phyloP scores from a whole-genome alignment of 2,888 invertebrate genomes.

The Epistrophe eligans region DNA sequence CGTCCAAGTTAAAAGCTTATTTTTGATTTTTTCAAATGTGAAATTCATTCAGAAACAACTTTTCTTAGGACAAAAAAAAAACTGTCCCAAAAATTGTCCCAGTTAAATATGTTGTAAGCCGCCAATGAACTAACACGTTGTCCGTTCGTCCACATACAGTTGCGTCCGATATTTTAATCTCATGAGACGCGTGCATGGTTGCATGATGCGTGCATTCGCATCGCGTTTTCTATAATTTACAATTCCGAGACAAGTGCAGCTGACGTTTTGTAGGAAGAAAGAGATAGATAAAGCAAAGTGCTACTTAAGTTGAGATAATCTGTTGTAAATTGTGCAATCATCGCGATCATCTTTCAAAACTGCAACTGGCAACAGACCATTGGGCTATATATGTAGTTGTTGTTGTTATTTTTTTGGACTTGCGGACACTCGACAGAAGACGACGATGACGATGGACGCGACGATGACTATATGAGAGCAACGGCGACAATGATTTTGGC shows the following conservation, averaged over 20 bases:
- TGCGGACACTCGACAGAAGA: slow-evolving; percentile 77
- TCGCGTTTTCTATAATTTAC: slow-evolving; percentile 53
- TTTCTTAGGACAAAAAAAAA: neutral
- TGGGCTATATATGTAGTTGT: slow-evolving; percentile 37
- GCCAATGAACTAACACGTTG: slow-evolving; percentile 4
- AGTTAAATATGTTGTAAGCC: slow-evolving; percentile 5
- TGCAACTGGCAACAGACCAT: slow-evolving; percentile 7
- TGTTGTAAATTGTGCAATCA: slow-evolving; percentile 75
- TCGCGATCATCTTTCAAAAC: slow-evolving; percentile 72
- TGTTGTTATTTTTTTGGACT: slow-evolving; percentile 52
- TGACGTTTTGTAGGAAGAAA: slow-evolving; percentile 3
- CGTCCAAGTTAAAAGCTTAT: neutral
- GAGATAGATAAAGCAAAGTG: slow-evolving; percentile 60
- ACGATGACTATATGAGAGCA: slow-evolving; percentile 75
- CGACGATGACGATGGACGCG: slow-evolving; percentile 61
- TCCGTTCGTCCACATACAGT: neutral
- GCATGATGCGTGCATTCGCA: slow-evolving; percentile 64
- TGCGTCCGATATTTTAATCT: slow-evolving; percentile 29
- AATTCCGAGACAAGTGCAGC: slow-evolving; percentile 23
- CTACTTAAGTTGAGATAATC: slow-evolving; percentile 75
- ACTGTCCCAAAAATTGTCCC: slow-evolving; percentile 4
- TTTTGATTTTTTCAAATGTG: neutral
- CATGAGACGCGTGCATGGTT: slow-evolving; percentile 25
- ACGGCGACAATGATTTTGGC: slow-evolving; percentile 72
- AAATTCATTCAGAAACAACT: neutral